Percentiles rank a stretch among this genome's conserved stretches.
Conservation (phyloP, 2,797 vertebrate genomes). For the Saxicola maurus region DNA sequence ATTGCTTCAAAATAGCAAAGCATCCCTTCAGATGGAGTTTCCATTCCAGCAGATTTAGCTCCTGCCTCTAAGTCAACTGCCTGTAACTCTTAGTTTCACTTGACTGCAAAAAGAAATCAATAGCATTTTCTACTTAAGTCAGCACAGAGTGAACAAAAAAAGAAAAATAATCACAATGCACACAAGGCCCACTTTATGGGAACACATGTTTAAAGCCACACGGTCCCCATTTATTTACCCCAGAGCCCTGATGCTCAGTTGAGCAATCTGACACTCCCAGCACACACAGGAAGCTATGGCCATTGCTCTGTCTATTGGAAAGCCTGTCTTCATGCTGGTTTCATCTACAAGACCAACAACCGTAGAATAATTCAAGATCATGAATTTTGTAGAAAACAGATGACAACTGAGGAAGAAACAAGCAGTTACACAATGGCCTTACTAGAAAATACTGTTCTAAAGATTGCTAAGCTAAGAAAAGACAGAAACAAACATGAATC, state of each 20-base stretch:
- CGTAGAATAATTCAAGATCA: background rate
- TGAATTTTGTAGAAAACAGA: background rate
- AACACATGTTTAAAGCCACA: background rate
- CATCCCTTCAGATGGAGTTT: background rate
- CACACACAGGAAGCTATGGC: background rate
- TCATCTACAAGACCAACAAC: background rate
- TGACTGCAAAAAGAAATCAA: background rate
- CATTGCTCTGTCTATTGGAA: background rate
- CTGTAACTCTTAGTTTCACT: background rate
- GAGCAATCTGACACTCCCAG: background rate
- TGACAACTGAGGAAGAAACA: background rate
- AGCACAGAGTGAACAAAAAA: background rate
- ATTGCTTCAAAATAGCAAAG: background rate
- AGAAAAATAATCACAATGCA: fast-evolving
- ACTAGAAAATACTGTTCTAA: background rate
- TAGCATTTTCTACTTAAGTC: background rate
- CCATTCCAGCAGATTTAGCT: background rate
- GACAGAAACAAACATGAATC: background rate
- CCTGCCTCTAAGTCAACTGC: background rate
- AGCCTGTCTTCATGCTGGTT: background rate
- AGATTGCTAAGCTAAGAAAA: background rate
- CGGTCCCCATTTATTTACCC: background rate
- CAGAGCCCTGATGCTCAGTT: background rate
- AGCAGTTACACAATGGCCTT: background rate
- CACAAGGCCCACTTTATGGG: background rate